Conservation (phyloP, 2,888 invertebrate species). For the Cordilura impudica region DNA sequence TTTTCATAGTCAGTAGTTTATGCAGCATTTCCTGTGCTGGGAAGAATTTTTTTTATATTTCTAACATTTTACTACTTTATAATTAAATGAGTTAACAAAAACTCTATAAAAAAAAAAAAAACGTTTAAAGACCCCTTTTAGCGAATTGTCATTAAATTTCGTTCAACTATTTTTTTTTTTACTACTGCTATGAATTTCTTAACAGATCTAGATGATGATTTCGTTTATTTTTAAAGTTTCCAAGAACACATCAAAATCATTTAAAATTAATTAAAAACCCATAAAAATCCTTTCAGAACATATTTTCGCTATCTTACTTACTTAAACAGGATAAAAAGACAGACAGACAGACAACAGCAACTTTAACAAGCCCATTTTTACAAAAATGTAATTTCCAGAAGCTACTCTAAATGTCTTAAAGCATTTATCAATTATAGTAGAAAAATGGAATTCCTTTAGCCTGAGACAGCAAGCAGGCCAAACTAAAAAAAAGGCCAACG, state of each 20-base stretch:
- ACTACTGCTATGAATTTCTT: not conserved
- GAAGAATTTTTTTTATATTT: no score
- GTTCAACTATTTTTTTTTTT: not conserved
- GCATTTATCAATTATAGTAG: conserved; percentile 60
- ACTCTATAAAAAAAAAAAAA: not conserved
- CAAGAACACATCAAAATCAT: conserved; percentile 46
- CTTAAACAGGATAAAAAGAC: not conserved
- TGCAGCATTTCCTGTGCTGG: no score
- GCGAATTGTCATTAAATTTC: conserved; percentile 14
- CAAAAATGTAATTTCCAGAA: conserved; percentile 45
- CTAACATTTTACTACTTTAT: no score
- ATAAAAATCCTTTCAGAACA: conserved; percentile 57
- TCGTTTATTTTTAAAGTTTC: conserved; percentile 44
- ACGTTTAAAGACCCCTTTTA: not conserved
- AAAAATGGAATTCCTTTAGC: conserved; percentile 55
- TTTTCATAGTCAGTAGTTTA: no score
- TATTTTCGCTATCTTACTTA: conserved; percentile 10
- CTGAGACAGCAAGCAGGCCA: conserved; percentile 47
- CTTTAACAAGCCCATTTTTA: conserved; percentile 45
- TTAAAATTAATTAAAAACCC: conserved; percentile 55
- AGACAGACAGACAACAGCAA: conserved; percentile 4
- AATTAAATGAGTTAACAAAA: no score
- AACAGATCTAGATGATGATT: conserved; percentile 23
- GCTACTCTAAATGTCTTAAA: conserved; percentile 60
- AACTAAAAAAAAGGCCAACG: conserved; percentile 19